Evolutionary conservation across 1,140 invertebrate genomes (phyloP).

Genomic region (Penaeus indicus): DNA sequence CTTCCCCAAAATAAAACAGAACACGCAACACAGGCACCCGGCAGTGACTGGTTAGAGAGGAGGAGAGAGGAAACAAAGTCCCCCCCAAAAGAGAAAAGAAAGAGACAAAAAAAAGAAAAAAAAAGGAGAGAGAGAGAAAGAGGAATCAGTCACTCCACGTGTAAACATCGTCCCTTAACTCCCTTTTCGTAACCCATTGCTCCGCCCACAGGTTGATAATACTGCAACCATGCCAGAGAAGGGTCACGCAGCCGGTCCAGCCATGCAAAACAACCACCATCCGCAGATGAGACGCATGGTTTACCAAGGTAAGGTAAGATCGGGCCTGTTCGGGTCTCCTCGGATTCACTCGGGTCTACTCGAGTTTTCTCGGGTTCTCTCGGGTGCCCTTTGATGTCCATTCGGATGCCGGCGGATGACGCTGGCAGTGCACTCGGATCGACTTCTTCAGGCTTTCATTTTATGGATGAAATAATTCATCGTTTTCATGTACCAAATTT

Average conservation of each 20-base stretch:
- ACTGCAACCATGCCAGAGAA: slow-evolving; percentile 14
- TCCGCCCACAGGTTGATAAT: slow-evolving; percentile 35
- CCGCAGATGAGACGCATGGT: slow-evolving; percentile 13
- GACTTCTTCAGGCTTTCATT: neutral
- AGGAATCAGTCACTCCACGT: too few relatives aligned
- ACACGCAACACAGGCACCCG: too few relatives aligned
- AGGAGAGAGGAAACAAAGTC: too few relatives aligned
- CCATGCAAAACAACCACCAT: slow-evolving; percentile 39
- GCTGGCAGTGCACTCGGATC: too few relatives aligned
- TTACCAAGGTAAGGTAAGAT: slow-evolving; percentile 42
- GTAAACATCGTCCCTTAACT: neutral
- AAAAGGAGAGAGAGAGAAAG: too few relatives aligned
- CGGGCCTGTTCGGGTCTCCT: too few relatives aligned
- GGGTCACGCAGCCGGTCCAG: neutral
- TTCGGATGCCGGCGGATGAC: neutral
- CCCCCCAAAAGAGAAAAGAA: too few relatives aligned
- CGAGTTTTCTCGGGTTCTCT: neutral
- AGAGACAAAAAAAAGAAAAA: too few relatives aligned
- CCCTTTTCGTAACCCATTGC: slow-evolving; percentile 20
- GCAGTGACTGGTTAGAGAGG: too few relatives aligned
- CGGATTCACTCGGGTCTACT: too few relatives aligned
- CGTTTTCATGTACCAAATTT: too few relatives aligned
- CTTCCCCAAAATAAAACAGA: slow-evolving; percentile 11
- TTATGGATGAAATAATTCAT: neutral
- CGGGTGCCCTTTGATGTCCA: neutral